Percentiles rank a stretch among this genome's conserved stretches.
Evolutionary conservation across 2,113 vertebrate genomes (phyloP).

Genomic region (Martes martes): DNA sequence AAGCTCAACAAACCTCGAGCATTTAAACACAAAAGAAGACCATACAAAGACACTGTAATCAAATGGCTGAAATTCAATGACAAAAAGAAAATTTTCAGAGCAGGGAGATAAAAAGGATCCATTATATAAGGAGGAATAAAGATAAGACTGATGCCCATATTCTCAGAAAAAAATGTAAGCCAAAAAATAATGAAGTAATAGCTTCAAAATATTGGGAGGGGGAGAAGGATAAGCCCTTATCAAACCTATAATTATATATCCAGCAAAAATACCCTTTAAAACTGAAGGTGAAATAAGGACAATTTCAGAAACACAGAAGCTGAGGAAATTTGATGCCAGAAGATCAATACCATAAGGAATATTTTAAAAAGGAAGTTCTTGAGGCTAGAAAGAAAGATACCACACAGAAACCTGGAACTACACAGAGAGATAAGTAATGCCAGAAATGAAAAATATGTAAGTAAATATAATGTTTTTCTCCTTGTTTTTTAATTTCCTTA

Average conservation of each 20-base stretch:
- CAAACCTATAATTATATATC: not conserved
- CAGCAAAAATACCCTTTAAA: not conserved
- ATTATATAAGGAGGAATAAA: not conserved
- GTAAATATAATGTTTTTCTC: not conserved
- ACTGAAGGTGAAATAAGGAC: not conserved
- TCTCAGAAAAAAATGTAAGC: not conserved
- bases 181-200: not conserved
- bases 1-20: not conserved
- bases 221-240: not conserved
- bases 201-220: not conserved
- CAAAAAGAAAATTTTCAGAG: not conserved
- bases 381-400: not conserved
- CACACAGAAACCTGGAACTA: not conserved
- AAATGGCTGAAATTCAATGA: not conserved
- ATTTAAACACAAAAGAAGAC: constrained; percentile 8
- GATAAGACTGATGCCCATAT: not conserved
- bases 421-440: not conserved
- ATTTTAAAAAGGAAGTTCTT: not conserved
- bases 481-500: not conserved
- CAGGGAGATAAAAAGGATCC: not conserved
- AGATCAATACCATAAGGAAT: not conserved
- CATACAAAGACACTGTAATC: not conserved
- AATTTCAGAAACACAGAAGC: not conserved
- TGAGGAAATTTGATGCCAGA: not conserved
- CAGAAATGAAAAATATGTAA: not conserved